phyloP scores from a whole-genome alignment of 2,797 vertebrate species.

The Anisognathus igniventris region DNA sequence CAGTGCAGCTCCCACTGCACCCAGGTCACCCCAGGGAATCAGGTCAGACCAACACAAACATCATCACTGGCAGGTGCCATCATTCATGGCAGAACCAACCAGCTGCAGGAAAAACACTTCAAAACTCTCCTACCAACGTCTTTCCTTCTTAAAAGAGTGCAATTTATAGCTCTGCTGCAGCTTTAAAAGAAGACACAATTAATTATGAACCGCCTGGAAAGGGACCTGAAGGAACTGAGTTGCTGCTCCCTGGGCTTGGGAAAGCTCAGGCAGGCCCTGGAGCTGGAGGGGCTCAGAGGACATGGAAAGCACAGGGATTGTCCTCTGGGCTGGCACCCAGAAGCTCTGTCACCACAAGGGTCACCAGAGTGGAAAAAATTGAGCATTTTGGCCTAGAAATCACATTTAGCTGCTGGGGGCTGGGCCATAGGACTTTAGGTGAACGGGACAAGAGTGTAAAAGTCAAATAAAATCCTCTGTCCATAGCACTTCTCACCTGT shows the following conservation, averaged over 20 bases:
- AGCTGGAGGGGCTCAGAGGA: neutral
- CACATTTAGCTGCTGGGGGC: neutral
- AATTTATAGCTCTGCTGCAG: neutral
- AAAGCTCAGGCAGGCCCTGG: neutral
- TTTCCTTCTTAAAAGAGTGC: rapidly evolving
- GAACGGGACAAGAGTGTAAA: rapidly evolving
- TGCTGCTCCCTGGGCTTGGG: rapidly evolving
- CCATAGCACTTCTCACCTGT: neutral
- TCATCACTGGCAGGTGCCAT: neutral
- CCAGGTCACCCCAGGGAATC: neutral
- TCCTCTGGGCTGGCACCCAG: neutral
- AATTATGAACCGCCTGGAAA: neutral
- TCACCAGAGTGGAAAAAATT: neutral
- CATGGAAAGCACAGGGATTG: rapidly evolving
- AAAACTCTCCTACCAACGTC: neutral
- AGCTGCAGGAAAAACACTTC: neutral
- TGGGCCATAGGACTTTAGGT: neutral
- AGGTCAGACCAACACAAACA: neutral
- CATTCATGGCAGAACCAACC: neutral
- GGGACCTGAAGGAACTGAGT: rapidly evolving
- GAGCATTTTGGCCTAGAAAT: neutral
- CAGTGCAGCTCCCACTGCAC: too few species aligned
- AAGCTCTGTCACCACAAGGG: rapidly evolving
- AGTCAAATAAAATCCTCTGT: neutral
- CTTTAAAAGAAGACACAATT: neutral